Conservation (phyloP, 2,888 invertebrate genomes). For the Chymomyza amoena region DNA sequence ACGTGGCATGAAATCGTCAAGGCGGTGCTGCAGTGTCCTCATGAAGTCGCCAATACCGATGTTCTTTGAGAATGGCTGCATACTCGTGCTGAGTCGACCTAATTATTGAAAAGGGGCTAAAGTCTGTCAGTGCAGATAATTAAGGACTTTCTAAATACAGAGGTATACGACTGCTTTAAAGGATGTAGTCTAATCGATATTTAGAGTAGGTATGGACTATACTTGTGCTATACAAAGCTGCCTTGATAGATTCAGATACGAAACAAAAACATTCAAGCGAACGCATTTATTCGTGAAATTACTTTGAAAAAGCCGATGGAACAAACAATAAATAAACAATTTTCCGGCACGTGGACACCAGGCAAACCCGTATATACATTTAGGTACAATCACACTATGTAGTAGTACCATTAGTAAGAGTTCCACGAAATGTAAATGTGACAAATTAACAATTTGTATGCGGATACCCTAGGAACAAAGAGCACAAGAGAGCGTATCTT, state of each 20-base stretch:
- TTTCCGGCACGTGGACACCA: constrained; percentile 43
- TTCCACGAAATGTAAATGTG: constrained; percentile 1
- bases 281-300: constrained; percentile 57
- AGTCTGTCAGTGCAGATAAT: too few species aligned
- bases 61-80: too few species aligned
- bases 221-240: too few species aligned
- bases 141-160: too few species aligned
- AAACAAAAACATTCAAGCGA: constrained; percentile 35
- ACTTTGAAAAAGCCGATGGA: constrained; percentile 42
- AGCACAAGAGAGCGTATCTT: constrained; percentile 19
- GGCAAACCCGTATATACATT: constrained; percentile 25
- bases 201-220: too few species aligned
- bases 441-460: constrained; percentile 57
- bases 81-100: too few species aligned
- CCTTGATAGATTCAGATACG: too few species aligned
- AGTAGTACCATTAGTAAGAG: neutral
- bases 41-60: too few species aligned
- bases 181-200: too few species aligned
- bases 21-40: neutral
- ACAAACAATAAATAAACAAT: constrained; percentile 51
- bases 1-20: neutral
- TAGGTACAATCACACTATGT: neutral
- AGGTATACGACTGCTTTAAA: too few species aligned
- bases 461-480: neutral
- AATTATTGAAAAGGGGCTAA: too few species aligned